phyloP scores from a whole-genome alignment of 2,888 invertebrate species.

The Andrena bucephala region DNA sequence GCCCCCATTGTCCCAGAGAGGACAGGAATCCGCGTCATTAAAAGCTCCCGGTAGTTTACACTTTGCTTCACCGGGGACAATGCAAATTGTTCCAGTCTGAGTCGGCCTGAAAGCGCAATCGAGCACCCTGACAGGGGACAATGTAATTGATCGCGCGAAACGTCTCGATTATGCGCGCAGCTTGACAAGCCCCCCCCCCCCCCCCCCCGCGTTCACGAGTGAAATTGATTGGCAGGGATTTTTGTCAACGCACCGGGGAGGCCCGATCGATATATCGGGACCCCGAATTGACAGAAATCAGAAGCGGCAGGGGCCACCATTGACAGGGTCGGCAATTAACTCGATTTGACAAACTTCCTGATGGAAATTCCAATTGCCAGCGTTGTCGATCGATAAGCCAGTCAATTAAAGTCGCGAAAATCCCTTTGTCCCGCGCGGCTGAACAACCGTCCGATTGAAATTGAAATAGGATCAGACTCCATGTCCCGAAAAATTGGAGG shows the following conservation, averaged over 20 bases:
- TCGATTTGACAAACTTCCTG: constrained; percentile 43
- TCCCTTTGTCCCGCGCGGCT: background rate
- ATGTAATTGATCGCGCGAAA: constrained; percentile 54
- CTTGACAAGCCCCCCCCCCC: constrained; percentile 14
- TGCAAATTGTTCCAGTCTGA: constrained; percentile 38
- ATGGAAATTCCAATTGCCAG: constrained; percentile 23
- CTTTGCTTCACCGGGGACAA: constrained; percentile 45
- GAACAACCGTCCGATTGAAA: background rate
- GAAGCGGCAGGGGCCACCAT: background rate
- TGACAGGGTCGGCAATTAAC: constrained; percentile 35
- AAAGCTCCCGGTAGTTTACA: constrained; percentile 44
- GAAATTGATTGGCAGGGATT: constrained; percentile 48
- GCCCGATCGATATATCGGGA: background rate
- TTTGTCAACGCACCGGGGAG: constrained; percentile 9
- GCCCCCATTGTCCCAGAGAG: background rate
- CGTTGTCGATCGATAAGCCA: constrained; percentile 4
- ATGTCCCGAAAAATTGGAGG: background rate
- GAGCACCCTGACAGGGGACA: constrained; percentile 33
- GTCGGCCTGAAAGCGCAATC: constrained; percentile 30
- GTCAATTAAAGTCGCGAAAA: constrained; percentile 43
- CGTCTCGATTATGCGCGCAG: constrained; percentile 45
- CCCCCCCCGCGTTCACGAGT: background rate
- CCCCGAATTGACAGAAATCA: constrained; percentile 32
- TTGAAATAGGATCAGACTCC: background rate
- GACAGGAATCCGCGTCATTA: constrained; percentile 19